These are phyloP conservation scores for Xyrichtys novacula DNA, from an alignment of 2,797 vertebrate species.

Conservation along the genomic window DNA sequence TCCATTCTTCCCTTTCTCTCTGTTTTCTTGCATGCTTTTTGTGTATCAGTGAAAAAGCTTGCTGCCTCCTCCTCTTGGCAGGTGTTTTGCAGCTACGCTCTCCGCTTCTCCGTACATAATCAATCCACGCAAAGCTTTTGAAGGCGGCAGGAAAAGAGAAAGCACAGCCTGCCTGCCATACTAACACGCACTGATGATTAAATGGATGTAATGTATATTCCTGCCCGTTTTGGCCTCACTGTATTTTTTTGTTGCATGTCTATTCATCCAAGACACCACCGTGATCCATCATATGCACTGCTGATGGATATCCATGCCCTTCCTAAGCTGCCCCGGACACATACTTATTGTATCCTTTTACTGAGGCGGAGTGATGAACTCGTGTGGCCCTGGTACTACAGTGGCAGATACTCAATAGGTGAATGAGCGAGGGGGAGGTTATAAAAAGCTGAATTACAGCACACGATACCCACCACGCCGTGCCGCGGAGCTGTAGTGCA, in stretches of 20 bases:
- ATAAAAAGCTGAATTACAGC: conserved; percentile 79
- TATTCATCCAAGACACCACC: conserved; percentile 81
- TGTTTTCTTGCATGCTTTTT: conserved; percentile 50
- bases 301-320: conserved; percentile 85
- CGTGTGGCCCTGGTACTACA: conserved; percentile 69
- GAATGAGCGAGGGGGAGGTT: conserved; percentile 75
- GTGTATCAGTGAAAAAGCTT: conserved; percentile 66
- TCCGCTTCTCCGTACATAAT: conserved; percentile 72
- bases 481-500: conserved; percentile 46
- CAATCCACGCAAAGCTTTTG: conserved; percentile 76
- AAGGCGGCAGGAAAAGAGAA: conserved; percentile 65
- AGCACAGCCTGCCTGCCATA: conserved; percentile 61
- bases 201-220: conserved; percentile 86
- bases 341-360: conserved; percentile 86
- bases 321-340: conserved; percentile 81
- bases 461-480: conserved; percentile 69
- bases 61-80: conserved; percentile 68
- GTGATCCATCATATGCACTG: conserved; percentile 78
- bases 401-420: conserved; percentile 78
- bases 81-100: conserved; percentile 74
- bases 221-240: conserved; percentile 76
- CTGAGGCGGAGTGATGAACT: conserved; percentile 78
- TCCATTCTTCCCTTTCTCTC: conserved; percentile 56
- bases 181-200: conserved; percentile 82
- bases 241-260: conserved; percentile 81